A percentile compares a stretch with the other conserved stretches of the same genome.
These are phyloP conservation scores for Buathra laborator DNA, from an alignment of 2,888 invertebrate genomes.

Conservation along the genomic window DNA sequence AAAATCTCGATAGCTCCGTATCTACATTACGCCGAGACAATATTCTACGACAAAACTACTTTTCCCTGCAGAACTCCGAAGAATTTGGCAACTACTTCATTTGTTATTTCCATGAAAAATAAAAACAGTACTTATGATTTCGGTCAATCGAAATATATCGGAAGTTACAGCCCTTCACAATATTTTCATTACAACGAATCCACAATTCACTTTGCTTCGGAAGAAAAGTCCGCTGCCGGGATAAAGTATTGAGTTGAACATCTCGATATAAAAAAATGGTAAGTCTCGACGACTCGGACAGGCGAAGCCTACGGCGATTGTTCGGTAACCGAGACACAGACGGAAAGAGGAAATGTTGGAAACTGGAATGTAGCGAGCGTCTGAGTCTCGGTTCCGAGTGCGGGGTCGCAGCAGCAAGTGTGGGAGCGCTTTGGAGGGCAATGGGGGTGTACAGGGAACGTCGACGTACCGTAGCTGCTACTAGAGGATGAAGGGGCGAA, in stretches of 20 bases:
- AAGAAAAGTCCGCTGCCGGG: too few species aligned
- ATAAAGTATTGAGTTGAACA: background rate
- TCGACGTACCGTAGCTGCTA: constrained; percentile 69
- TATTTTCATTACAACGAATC: too few species aligned
- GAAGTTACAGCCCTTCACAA: too few species aligned
- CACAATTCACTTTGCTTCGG: too few species aligned
- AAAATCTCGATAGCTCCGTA: background rate
- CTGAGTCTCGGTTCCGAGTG: constrained; percentile 49
- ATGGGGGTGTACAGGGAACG: constrained; percentile 67
- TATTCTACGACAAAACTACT: too few species aligned
- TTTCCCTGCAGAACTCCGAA: too few species aligned
- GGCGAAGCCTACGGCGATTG: constrained; percentile 74
- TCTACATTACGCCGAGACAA: too few species aligned
- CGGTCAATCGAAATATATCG: too few species aligned
- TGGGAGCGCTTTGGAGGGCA: constrained; percentile 69
- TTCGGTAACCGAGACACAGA: constrained; percentile 65
- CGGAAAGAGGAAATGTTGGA: constrained; percentile 74
- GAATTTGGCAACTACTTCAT: too few species aligned
- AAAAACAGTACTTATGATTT: too few species aligned
- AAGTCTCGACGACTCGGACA: constrained; percentile 47
- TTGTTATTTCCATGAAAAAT: too few species aligned
- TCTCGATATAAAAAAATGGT: constrained; percentile 1
- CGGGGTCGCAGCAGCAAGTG: constrained; percentile 70
- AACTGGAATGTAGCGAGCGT: constrained; percentile 78
- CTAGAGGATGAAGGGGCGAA: constrained; percentile 43